These are phyloP conservation scores for Quadroppia sp. DNA, from an alignment of 2,888 invertebrate genomes.

Conservation along the genomic window DNA sequence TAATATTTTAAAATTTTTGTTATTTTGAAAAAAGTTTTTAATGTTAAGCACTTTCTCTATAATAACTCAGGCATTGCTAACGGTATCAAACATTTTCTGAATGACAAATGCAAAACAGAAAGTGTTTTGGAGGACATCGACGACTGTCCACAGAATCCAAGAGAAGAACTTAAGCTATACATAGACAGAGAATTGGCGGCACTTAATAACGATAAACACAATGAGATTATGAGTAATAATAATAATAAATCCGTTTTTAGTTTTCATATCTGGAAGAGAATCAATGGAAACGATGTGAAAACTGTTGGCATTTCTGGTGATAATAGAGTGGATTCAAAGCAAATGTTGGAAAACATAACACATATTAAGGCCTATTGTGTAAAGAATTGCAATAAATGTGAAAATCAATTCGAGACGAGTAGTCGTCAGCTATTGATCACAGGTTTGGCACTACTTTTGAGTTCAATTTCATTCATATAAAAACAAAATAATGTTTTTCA, in stretches of 20 bases:
- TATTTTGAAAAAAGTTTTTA: too few relatives aligned
- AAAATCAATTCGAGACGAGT: background rate
- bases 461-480: background rate
- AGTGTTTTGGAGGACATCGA: background rate
- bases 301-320: background rate
- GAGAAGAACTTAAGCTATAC: background rate
- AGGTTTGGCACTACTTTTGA: background rate
- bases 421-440: background rate
- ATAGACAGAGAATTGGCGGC: background rate
- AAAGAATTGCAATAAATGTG: constrained; percentile 8
- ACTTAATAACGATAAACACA: too few relatives aligned
- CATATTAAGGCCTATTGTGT: background rate
- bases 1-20: too few relatives aligned
- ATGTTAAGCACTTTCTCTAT: too few relatives aligned
- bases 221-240: background rate
- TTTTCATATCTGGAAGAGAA: background rate
- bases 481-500: background rate
- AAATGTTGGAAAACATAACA: background rate
- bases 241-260: background rate
- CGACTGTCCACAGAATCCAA: background rate
- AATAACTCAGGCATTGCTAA: constrained; percentile 34
- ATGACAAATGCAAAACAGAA: constrained; percentile 19
- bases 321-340: background rate
- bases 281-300: background rate
- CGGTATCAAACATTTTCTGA: constrained; percentile 44